phyloP scores from a whole-genome alignment of 2,888 invertebrate genomes.

The Leptopilina syphax region DNA sequence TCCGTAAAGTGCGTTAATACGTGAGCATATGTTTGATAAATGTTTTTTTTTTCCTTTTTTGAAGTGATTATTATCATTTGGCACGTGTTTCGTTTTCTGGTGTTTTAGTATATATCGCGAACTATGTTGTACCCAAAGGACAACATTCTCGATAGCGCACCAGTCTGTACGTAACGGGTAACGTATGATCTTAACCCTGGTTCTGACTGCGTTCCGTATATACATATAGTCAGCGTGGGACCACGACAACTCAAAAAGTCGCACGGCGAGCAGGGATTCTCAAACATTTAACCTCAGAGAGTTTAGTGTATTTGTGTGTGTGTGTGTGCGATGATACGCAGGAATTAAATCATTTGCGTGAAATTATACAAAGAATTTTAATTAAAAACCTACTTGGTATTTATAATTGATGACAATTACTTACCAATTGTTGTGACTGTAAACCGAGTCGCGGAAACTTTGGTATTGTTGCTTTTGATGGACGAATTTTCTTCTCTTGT shows the following conservation, averaged over 20 bases:
- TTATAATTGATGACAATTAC: not conserved
- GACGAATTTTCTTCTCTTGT: no score
- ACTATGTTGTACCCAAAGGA: conserved; percentile 50
- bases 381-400: not conserved
- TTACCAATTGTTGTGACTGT: not conserved
- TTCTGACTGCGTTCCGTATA: conserved; percentile 50
- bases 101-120: not conserved
- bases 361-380: conserved; percentile 7
- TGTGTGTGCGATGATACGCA: not conserved
- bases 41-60: no score
- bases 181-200: conserved; percentile 51
- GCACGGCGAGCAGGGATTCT: conserved; percentile 74
- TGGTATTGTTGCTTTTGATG: no score
- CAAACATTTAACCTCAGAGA: conserved; percentile 57
- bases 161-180: conserved; percentile 57
- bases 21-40: no score
- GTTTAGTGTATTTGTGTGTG: not conserved
- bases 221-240: conserved; percentile 71
- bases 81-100: conserved; percentile 37
- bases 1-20: no score
- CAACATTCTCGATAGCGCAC: conserved; percentile 56
- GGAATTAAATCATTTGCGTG: conserved; percentile 15
- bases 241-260: conserved; percentile 75
- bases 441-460: no score
- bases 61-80: not conserved